phyloP scores from a whole-genome alignment of 1,140 invertebrate species.

The Drosophila hydei region DNA sequence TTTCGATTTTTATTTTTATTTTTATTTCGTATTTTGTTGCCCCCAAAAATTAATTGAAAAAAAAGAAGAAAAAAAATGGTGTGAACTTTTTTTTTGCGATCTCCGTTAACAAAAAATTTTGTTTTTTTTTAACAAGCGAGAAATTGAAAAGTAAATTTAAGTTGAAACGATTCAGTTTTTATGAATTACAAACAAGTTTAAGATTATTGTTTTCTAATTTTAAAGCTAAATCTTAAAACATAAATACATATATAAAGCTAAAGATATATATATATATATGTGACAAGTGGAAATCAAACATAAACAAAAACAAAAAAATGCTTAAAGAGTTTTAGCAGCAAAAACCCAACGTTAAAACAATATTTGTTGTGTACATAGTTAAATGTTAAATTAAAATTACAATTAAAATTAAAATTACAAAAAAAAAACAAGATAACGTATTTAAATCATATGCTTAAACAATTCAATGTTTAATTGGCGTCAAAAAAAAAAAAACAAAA shows the following conservation, averaged over 20 bases:
- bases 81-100: conserved; percentile 59
- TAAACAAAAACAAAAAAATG: conserved; percentile 60
- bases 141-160: conserved; percentile 59
- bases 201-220: conserved; percentile 79
- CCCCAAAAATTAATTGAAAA: conserved; percentile 33
- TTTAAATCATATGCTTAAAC: conserved; percentile 75
- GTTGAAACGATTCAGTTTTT: conserved; percentile 74
- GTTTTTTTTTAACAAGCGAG: conserved; percentile 12
- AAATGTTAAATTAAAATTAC: conserved; percentile 72
- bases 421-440: conserved; percentile 19
- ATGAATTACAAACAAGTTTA: conserved; percentile 64
- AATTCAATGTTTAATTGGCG: conserved; percentile 73
- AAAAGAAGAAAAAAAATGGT: conserved; percentile 47
- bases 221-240: conserved; percentile 49
- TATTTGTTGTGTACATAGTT: conserved; percentile 82
- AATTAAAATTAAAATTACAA: conserved; percentile 21
- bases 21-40: no score
- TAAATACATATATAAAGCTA: conserved; percentile 35
- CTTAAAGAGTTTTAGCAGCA: conserved; percentile 69
- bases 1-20: conserved; percentile 42
- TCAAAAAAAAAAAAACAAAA: conserved; percentile 49
- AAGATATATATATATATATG: conserved; percentile 28
- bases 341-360: conserved; percentile 76
- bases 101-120: conserved; percentile 25
- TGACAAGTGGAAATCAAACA: conserved; percentile 16